These are phyloP conservation scores for Alaudala cheleensis DNA, from an alignment of 2,113 vertebrate genomes.

Conservation along the genomic window DNA sequence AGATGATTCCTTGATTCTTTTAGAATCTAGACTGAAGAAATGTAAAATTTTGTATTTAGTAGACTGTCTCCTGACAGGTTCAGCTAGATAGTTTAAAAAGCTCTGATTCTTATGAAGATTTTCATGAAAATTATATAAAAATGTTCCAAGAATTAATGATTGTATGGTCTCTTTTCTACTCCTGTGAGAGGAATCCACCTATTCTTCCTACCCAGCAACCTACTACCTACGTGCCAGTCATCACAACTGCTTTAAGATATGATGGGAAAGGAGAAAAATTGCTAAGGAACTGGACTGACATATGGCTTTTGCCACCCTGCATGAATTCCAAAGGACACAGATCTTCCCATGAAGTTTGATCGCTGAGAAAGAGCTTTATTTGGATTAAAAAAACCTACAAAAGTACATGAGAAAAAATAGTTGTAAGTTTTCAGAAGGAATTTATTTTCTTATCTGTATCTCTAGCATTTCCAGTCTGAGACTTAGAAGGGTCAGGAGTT, in stretches of 20 bases:
- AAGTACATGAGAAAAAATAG: background rate
- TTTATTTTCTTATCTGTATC: background rate
- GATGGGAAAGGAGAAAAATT: background rate
- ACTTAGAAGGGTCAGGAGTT: background rate
- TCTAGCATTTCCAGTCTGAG: background rate
- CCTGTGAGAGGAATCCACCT: background rate
- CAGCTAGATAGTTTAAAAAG: background rate
- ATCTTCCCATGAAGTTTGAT: background rate
- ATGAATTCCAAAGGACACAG: background rate
- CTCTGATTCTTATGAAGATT: background rate
- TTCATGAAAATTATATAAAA: background rate
- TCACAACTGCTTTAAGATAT: background rate
- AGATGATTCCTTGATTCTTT: background rate
- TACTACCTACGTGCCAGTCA: background rate
- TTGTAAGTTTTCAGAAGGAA: background rate
- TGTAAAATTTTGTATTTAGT: background rate
- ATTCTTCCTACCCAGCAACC: background rate
- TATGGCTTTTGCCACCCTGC: background rate
- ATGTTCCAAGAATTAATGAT: background rate
- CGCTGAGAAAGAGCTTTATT: rapidly evolving
- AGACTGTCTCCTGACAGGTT: background rate
- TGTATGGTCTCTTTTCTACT: background rate
- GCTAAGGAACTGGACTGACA: background rate
- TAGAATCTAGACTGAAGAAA: background rate
- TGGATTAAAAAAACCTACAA: rapidly evolving